Base-by-base conservation (phyloP, 2,113 vertebrate genomes). In the Origma solitaria region DNA sequence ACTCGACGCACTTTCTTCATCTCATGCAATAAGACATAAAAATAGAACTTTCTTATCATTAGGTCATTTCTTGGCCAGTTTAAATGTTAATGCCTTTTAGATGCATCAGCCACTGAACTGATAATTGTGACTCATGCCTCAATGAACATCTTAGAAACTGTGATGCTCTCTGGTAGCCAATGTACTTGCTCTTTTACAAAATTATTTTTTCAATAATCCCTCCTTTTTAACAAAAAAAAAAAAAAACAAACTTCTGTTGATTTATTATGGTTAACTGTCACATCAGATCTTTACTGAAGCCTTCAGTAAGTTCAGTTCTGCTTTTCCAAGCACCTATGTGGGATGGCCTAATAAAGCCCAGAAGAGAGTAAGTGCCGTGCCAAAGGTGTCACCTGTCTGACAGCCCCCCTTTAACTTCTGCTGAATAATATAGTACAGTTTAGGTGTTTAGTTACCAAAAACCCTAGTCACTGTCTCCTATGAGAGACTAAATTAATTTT, bases 321-420 rank as follows among this genome's bases (percentile, higher is more conserved):
- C n/a, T 77, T 57, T 77, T 65, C 27, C 38, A 70, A 58, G n/a
- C 25, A 66, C 5, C 6, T 24, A 0, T 8, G 10, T 13, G 7
- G 7, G 22, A 45, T 21, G 6, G 40, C 11, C 22, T 31, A 15
- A 54, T 7, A 65, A 13, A 83, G 20, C 7, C 45, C 72, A 30
- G 9, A 53, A 22, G 17, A 76, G 18, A 75, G 1, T 1, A 17
- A 35, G 4, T 42, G 24, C 15, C 0, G 2, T 33, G 25, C 21
- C 56, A 18, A 47, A 86, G 22, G 11, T 54, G 24, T 51, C 58
- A 75, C 8, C 28, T 27, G 7, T 16, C 19, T 62, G n/a, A 24
- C 15, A 40, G 20, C 7, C 7, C 16, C 33, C 31, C 15, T 30
- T 10, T 17, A 54, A 50, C 6, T 53, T 37, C 18, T 62, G 51